Conservation (phyloP, 2,888 invertebrate species). For the Augochlorella aurata region DNA sequence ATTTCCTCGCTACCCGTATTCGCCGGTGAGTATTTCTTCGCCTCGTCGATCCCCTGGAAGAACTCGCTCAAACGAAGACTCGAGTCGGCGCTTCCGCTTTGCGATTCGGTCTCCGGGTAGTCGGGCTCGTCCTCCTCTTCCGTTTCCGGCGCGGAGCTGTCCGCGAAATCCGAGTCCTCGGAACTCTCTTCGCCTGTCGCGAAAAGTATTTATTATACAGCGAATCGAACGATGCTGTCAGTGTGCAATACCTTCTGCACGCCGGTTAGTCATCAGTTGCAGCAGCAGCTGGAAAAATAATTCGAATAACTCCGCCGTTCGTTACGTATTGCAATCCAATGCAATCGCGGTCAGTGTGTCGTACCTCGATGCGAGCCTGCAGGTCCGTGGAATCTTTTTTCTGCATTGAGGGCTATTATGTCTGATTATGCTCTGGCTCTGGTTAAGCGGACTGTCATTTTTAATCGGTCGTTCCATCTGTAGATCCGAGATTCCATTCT, state of each 20-base stretch:
- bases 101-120: background rate
- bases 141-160: constrained; percentile 29
- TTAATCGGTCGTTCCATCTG: background rate
- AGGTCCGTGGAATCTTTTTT: constrained; percentile 21
- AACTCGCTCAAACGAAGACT: constrained; percentile 6
- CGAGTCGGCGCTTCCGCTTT: background rate
- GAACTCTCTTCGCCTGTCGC: constrained; percentile 7
- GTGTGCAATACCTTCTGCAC: constrained; percentile 10
- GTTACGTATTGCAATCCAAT: background rate
- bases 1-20: background rate
- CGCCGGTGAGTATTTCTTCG: constrained; percentile 4
- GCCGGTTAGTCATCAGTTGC: constrained; percentile 26
- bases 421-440: background rate
- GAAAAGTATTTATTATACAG: background rate
- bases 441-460: background rate
- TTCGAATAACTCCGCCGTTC: background rate
- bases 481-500: background rate
- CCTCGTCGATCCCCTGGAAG: background rate
- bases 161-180: constrained; percentile 4
- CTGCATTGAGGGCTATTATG: constrained; percentile 36
- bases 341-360: constrained; percentile 18
- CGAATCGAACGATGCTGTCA: no score
- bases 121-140: constrained; percentile 18
- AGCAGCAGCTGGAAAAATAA: constrained; percentile 26
- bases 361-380: constrained; percentile 52